These are phyloP conservation scores for Hesperophylax magnus DNA, from an alignment of 1,140 invertebrate genomes.

Conservation along the genomic window DNA sequence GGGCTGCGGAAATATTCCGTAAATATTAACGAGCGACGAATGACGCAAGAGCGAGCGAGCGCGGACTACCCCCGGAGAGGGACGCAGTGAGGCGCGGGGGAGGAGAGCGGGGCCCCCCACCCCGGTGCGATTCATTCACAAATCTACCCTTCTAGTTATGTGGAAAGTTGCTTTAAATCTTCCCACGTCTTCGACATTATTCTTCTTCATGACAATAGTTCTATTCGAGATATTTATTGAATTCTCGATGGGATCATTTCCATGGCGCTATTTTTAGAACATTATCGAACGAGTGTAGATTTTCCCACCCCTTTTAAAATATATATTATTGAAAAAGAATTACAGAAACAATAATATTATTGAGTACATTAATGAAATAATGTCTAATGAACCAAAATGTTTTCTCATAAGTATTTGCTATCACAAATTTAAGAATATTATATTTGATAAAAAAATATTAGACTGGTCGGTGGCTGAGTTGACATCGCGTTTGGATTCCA, in stretches of 20 bases:
- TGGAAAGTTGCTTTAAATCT: constrained; percentile 39
- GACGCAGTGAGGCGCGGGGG: neutral
- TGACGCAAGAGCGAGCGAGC: constrained; percentile 52
- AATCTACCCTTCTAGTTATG: constrained; percentile 45
- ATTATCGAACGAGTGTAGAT: neutral
- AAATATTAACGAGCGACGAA: constrained; percentile 52
- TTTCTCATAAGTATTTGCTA: too few species aligned
- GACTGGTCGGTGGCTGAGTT: too few species aligned
- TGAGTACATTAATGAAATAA: too few species aligned
- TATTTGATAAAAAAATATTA: too few species aligned
- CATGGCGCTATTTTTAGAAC: constrained; percentile 33
- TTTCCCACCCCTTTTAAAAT: too few species aligned
- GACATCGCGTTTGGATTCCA: too few species aligned
- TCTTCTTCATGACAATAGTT: constrained; percentile 41
- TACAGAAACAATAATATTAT: too few species aligned
- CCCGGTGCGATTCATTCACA: constrained; percentile 54
- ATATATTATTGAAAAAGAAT: too few species aligned
- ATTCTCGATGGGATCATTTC: constrained; percentile 22
- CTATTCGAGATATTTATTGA: constrained; percentile 30
- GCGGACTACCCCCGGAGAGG: neutral
- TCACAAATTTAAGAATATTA: too few species aligned
- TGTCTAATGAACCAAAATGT: too few species aligned
- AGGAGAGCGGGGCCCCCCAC: constrained; percentile 17
- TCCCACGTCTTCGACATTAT: constrained; percentile 43
- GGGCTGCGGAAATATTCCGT: constrained; percentile 54